Evolutionary conservation across 2,888 invertebrate species (phyloP).

Genomic region (Belgica antarctica): DNA sequence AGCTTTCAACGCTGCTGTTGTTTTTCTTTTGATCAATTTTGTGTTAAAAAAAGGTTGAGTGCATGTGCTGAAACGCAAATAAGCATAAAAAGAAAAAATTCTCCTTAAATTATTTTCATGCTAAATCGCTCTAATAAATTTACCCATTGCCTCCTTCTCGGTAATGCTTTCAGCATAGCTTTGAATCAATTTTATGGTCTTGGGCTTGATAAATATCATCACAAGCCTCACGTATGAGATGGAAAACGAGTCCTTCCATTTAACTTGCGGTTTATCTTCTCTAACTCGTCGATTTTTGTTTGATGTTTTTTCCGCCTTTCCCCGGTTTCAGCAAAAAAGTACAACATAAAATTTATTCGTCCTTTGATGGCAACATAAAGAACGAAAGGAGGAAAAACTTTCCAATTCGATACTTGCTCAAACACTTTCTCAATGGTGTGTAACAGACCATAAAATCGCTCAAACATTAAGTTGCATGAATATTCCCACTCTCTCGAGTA

Average conservation of each 20-base stretch:
- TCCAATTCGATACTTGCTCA: neutral
- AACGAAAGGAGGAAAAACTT: neutral
- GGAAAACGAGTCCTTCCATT: neutral
- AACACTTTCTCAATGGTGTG: neutral
- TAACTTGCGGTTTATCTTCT: neutral
- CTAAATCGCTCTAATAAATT: conserved; percentile 40
- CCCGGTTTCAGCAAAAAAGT: neutral
- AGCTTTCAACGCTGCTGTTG: conserved; percentile 5
- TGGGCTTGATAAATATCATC: neutral
- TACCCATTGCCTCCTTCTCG: neutral
- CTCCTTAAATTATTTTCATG: conserved; percentile 22
- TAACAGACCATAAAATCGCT: neutral
- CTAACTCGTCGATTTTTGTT: neutral
- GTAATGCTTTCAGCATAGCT: neutral
- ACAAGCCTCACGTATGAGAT: conserved; percentile 6
- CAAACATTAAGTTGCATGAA: conserved; percentile 14
- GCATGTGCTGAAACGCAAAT: neutral
- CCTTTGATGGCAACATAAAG: neutral
- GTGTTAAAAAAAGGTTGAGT: conserved; percentile 27
- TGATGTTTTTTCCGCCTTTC: too few species aligned
- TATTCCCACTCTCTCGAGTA: conserved; percentile 7
- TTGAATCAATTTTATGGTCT: conserved; percentile 16
- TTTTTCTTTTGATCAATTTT: conserved; percentile 34
- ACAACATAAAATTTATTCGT: neutral
- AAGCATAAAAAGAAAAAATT: conserved; percentile 24